phyloP scores from a whole-genome alignment of 2,113 vertebrate genomes.

The Sapayoa aenigma region DNA sequence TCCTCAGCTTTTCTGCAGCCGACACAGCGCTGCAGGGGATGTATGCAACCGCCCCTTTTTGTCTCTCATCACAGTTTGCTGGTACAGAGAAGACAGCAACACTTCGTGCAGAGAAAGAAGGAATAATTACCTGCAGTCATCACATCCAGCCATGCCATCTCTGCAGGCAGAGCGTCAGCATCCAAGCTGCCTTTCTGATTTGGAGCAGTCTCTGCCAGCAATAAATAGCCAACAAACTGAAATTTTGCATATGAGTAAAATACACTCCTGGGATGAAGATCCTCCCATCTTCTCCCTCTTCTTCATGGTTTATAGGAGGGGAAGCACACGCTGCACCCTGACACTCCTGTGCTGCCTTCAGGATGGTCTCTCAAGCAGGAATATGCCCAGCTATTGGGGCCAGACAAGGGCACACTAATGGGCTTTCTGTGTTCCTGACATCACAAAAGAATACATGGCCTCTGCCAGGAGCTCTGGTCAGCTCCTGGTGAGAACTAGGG shows the following conservation, averaged over 20 bases:
- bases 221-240: background rate
- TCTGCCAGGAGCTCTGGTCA: rapidly evolving
- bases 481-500: background rate
- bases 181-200: background rate
- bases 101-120: rapidly evolving
- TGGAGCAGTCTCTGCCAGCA: background rate
- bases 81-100: rapidly evolving
- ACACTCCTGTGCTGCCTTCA: background rate
- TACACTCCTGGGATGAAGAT: rapidly evolving
- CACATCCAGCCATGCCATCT: background rate
- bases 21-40: rapidly evolving
- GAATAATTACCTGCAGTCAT: background rate
- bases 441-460: background rate
- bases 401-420: rapidly evolving
- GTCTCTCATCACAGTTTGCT: background rate
- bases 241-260: background rate
- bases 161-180: background rate
- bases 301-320: background rate
- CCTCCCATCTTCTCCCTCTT: background rate
- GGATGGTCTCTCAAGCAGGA: background rate
- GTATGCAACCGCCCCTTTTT: rapidly evolving
- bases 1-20: background rate
- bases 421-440: background rate
- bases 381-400: background rate
- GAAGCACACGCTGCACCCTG: background rate